A percentile compares a stretch with the other conserved stretches of the same genome.
These are phyloP conservation scores for Neelides folsomi DNA, from an alignment of 2,888 invertebrate species.

Conservation along the genomic window DNA sequence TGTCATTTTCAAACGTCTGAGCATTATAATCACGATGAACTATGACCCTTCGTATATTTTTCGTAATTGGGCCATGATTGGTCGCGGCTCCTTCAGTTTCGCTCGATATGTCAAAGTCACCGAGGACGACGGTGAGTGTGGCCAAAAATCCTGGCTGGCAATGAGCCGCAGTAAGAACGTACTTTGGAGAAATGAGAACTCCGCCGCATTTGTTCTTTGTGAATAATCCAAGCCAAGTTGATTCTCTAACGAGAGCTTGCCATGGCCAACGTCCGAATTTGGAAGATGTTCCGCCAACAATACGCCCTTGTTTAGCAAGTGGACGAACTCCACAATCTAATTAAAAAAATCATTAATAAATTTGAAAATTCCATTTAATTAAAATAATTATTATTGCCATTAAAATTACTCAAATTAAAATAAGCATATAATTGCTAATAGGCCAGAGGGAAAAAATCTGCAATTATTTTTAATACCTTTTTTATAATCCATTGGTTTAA, in stretches of 20 bases:
- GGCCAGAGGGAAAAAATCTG: too few species aligned
- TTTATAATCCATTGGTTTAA: slow-evolving; percentile 29
- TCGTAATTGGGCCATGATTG: slow-evolving; percentile 51
- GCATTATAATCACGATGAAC: slow-evolving; percentile 80
- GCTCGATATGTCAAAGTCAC: slow-evolving; percentile 78
- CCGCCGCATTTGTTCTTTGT: slow-evolving; percentile 93
- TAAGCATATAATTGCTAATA: too few species aligned
- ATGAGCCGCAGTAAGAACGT: slow-evolving; percentile 84
- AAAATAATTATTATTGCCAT: slow-evolving; percentile 14
- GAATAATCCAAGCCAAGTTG: slow-evolving; percentile 83
- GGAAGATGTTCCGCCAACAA: slow-evolving; percentile 79
- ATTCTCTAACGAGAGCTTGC: slow-evolving; percentile 82
- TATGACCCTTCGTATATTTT: slow-evolving; percentile 72
- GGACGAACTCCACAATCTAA: slow-evolving; percentile 80
- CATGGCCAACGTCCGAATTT: slow-evolving; percentile 82
- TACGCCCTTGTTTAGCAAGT: slow-evolving; percentile 54
- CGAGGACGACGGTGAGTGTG: slow-evolving; percentile 76
- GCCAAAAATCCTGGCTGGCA: slow-evolving; percentile 89
- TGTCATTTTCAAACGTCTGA: slow-evolving; percentile 80
- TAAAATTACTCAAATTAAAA: neutral
- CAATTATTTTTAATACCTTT: too few species aligned
- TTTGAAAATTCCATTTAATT: neutral
- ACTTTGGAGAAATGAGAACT: slow-evolving; percentile 73
- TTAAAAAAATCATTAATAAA: slow-evolving; percentile 33
- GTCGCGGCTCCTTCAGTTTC: slow-evolving; percentile 52